Evolutionary conservation across 2,888 invertebrate species (phyloP).

Genomic region (Apamea sordens): DNA sequence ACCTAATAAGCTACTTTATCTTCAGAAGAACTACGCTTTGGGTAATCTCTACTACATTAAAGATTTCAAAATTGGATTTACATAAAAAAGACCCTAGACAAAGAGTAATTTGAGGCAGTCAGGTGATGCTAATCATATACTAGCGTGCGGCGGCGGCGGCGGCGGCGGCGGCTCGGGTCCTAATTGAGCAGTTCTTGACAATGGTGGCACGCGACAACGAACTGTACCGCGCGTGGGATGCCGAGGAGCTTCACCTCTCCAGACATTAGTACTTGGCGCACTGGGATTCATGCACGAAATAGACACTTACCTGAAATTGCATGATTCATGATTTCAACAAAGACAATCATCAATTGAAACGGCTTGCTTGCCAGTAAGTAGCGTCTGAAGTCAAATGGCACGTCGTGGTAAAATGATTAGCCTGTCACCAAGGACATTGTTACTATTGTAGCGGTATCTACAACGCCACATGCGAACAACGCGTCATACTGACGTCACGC

Average conservation of each 20-base stretch:
- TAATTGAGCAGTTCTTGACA: conserved; percentile 47
- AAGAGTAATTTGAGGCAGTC: conserved; percentile 25
- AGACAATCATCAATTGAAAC: conserved; percentile 1
- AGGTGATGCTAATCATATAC: conserved; percentile 47
- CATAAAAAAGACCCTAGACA: conserved; percentile 30
- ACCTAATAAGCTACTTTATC: background rate
- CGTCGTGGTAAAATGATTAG: background rate
- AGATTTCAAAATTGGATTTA: conserved; percentile 16
- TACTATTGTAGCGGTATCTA: too few relatives aligned
- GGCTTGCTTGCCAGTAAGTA: background rate
- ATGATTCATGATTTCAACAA: conserved; percentile 23
- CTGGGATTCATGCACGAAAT: background rate
- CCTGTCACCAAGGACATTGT: background rate
- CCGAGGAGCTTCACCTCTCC: conserved; percentile 37
- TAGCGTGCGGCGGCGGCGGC: conserved; percentile 34
- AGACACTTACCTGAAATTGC: conserved; percentile 16
- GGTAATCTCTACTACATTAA: conserved; percentile 2
- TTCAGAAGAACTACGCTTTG: background rate
- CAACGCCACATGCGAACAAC: too few relatives aligned
- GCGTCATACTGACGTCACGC: too few relatives aligned
- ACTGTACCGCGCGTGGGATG: conserved; percentile 36
- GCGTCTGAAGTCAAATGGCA: background rate
- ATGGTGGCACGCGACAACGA: conserved; percentile 49
- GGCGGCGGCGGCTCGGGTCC: conserved; percentile 20
- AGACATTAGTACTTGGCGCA: conserved; percentile 5